Conservation (phyloP, 2,888 invertebrate species). For the Carterocephalus palaemon region DNA sequence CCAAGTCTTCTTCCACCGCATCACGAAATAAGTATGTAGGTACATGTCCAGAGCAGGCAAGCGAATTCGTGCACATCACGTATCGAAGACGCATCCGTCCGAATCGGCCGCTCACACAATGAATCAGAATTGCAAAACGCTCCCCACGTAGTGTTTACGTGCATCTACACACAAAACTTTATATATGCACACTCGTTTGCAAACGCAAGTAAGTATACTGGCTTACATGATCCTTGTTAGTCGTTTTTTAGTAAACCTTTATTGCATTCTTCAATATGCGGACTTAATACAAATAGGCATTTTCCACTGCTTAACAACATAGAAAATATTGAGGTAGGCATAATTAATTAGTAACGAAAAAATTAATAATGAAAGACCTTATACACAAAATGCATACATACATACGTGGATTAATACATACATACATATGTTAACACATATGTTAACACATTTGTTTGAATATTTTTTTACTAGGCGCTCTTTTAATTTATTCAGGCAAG, state of each 20-base stretch:
- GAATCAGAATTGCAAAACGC: conserved; percentile 61
- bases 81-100: conserved; percentile 34
- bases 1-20: conserved; percentile 1
- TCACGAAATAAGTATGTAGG: conserved; percentile 2
- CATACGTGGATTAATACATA: too few species aligned
- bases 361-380: too few species aligned
- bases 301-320: too few species aligned
- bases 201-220: conserved; percentile 8
- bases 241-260: too few species aligned
- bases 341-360: too few species aligned
- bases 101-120: conserved; percentile 33
- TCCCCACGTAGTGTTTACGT: conserved; percentile 42
- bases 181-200: conserved; percentile 37
- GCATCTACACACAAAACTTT: conserved; percentile 37
- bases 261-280: too few species aligned
- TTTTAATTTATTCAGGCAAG: not conserved
- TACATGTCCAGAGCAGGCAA: conserved; percentile 14
- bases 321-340: too few species aligned
- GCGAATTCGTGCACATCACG: conserved; percentile 26
- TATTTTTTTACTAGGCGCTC: not conserved
- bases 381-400: too few species aligned
- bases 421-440: too few species aligned
- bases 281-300: too few species aligned
- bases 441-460: not conserved
- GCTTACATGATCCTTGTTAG: too few species aligned